phyloP scores from a whole-genome alignment of 2,888 invertebrate species.

The Parnassius apollo region DNA sequence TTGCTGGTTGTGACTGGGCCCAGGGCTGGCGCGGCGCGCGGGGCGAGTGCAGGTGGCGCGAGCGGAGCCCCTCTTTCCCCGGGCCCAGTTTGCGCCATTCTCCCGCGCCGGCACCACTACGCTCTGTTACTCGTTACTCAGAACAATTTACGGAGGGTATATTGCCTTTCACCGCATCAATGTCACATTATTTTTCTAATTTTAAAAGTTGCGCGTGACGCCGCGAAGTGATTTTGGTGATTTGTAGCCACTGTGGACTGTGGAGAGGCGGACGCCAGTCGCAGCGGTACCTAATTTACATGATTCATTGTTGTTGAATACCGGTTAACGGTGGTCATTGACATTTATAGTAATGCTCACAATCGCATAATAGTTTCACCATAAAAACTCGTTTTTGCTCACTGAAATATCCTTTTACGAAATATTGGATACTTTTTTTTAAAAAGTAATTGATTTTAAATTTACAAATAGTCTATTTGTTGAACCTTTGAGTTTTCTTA shows the following conservation, averaged over 20 bases:
- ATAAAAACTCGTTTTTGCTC: constrained; percentile 22
- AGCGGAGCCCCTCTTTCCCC: constrained; percentile 49
- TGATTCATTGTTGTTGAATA: constrained; percentile 57
- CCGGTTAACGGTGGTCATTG: constrained; percentile 50
- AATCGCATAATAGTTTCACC: constrained; percentile 29
- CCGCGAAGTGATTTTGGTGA: constrained; percentile 76
- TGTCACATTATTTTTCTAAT: constrained; percentile 59
- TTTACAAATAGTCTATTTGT: background rate
- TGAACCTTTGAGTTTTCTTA: background rate
- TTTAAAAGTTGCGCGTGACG: constrained; percentile 63
- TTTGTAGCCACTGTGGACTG: constrained; percentile 68
- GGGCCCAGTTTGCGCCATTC: constrained; percentile 33
- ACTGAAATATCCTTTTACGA: background rate
- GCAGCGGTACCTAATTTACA: constrained; percentile 57
- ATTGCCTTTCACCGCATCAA: constrained; percentile 74
- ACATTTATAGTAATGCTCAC: constrained; percentile 46
- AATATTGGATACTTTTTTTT: background rate
- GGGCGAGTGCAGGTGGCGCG: constrained; percentile 31
- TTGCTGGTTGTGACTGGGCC: constrained; percentile 43
- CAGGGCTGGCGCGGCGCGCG: constrained; percentile 36
- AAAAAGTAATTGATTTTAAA: background rate
- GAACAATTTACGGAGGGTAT: constrained; percentile 69
- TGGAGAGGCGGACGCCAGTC: constrained; percentile 45
- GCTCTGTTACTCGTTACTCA: constrained; percentile 67
- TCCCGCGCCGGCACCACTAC: constrained; percentile 74